Conservation (phyloP, 2,113 vertebrate species). For the Collichthys lucidus region DNA sequence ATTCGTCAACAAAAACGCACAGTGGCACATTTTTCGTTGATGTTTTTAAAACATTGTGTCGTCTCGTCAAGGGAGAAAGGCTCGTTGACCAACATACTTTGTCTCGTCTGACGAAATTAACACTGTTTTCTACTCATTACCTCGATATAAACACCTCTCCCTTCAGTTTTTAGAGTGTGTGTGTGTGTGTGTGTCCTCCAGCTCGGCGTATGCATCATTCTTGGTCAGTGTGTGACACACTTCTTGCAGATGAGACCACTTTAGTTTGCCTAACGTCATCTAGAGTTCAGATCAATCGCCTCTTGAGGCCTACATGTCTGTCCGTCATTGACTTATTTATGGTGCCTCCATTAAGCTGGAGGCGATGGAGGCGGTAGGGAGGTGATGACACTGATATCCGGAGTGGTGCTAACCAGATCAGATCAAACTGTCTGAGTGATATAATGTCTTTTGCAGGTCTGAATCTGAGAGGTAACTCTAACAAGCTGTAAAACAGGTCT, state of each 20-base stretch:
- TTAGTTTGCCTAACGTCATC: constrained; percentile 38
- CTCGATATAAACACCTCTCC: not conserved
- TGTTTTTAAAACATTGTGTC: too few species aligned
- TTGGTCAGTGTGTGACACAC: not conserved
- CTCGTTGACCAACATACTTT: too few species aligned
- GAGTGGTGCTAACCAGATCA: constrained; percentile 14
- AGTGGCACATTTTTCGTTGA: too few species aligned
- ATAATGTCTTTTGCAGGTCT: not conserved
- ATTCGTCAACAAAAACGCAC: too few species aligned
- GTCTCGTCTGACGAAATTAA: too few species aligned
- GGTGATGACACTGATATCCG: constrained; percentile 54
- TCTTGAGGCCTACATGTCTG: constrained; percentile 23
- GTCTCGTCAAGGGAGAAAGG: too few species aligned
- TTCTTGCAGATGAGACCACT: constrained; percentile 18
- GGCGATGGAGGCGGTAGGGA: constrained; percentile 37
- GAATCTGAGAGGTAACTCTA: not conserved
- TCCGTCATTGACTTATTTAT: constrained; percentile 53
- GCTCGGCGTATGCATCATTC: constrained; percentile 8
- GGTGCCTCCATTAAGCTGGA: constrained; percentile 33
- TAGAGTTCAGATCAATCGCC: constrained; percentile 34
- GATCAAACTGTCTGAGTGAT: not conserved
- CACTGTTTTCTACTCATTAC: not conserved
- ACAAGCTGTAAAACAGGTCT: not conserved
- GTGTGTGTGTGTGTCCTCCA: not conserved
- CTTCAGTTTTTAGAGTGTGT: not conserved